Evolutionary conservation across 2,888 invertebrate genomes (phyloP).

Genomic region (Cosmorhoe ocellata): DNA sequence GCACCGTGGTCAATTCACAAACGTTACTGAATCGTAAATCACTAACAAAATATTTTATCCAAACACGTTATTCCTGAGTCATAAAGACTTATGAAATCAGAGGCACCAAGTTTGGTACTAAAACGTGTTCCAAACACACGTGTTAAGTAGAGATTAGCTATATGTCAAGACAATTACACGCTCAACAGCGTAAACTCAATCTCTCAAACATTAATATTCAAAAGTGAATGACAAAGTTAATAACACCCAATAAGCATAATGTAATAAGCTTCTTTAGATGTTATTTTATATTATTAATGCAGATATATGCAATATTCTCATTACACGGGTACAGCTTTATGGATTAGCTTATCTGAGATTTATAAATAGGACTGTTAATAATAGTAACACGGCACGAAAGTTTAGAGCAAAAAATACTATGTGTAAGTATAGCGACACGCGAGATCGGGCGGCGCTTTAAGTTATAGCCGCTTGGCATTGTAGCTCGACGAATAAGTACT

Average conservation of each 20-base stretch:
- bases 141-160: conserved; percentile 20
- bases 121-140: conserved; percentile 18
- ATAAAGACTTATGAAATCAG: not conserved
- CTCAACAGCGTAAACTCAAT: conserved; percentile 28
- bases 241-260: conserved; percentile 45
- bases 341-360: conserved; percentile 61
- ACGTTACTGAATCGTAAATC: no score
- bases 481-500: conserved; percentile 1
- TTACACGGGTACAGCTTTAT: conserved; percentile 54
- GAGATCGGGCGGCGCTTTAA: conserved; percentile 69
- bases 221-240: conserved; percentile 43
- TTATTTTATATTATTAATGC: conserved; percentile 37
- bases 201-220: conserved; percentile 38
- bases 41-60: no score
- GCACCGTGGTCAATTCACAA: no score
- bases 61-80: not conserved
- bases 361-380: conserved; percentile 55
- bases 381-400: conserved; percentile 69
- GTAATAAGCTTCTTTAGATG: conserved; percentile 47
- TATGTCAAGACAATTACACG: conserved; percentile 30
- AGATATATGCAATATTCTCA: conserved; percentile 49
- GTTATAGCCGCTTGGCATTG: conserved; percentile 63
- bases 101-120: conserved; percentile 3
- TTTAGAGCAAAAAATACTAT: conserved; percentile 58
- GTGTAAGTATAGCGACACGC: conserved; percentile 63